phyloP scores from a whole-genome alignment of 1,140 invertebrate species.

The Hylaeus anthracinus region DNA sequence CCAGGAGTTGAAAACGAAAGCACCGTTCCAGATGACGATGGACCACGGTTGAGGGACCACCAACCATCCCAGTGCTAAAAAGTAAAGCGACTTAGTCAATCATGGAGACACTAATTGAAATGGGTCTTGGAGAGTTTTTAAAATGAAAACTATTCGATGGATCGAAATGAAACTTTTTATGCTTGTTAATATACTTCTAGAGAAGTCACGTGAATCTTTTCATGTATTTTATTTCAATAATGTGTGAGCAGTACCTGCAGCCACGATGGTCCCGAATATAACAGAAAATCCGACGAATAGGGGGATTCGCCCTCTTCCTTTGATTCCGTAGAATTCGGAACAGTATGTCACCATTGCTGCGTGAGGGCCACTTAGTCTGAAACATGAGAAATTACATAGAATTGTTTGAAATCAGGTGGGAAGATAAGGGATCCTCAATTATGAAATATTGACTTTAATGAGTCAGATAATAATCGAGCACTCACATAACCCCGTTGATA shows the following conservation, averaged over 20 bases:
- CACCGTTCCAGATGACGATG: conserved; percentile 65
- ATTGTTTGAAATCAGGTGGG: not conserved
- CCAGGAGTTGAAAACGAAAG: conserved; percentile 85
- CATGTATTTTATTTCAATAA: no score
- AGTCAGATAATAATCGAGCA: conserved; percentile 39
- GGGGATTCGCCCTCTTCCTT: conserved; percentile 84
- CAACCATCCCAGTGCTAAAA: conserved; percentile 79
- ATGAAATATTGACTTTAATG: no score
- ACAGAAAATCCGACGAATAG: conserved; percentile 83
- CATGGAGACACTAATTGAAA: no score
- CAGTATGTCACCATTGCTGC: conserved; percentile 87
- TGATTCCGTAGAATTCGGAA: conserved; percentile 85
- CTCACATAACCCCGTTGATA: conserved; percentile 89
- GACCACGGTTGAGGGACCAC: conserved; percentile 79
- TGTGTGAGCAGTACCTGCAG: conserved; percentile 65
- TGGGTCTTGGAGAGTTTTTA: no score
- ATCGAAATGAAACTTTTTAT: no score
- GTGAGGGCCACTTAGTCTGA: conserved; percentile 87
- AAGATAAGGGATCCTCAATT: not conserved
- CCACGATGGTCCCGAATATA: conserved; percentile 70
- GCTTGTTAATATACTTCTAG: no score
- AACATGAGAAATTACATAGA: conserved; percentile 33
- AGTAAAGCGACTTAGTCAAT: not conserved
- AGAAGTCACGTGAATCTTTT: no score
- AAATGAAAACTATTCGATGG: no score